A percentile compares a stretch with the other conserved stretches of the same genome.
Evolutionary conservation across 2,113 vertebrate genomes (phyloP).

Genomic region (Oryzias curvinotus): DNA sequence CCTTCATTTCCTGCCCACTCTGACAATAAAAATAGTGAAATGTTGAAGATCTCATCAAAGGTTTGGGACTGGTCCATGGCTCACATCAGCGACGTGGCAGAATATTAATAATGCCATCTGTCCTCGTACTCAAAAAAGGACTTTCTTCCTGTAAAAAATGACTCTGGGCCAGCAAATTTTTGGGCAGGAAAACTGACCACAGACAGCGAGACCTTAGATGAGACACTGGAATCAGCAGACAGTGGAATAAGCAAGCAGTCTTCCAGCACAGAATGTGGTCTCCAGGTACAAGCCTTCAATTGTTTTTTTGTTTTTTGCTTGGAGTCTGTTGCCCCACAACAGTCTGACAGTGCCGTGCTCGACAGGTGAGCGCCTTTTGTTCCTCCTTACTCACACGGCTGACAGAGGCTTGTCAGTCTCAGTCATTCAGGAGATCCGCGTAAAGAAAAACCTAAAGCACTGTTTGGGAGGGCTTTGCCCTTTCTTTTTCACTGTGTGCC

Average conservation of each 20-base stretch:
- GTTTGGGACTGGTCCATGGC: constrained; percentile 12
- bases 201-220: constrained; percentile 31
- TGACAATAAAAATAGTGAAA: neutral
- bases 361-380: constrained; percentile 46
- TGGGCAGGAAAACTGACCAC: constrained; percentile 24
- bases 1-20: constrained; percentile 4
- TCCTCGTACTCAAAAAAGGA: constrained; percentile 46
- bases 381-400: constrained; percentile 40
- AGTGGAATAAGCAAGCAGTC: constrained; percentile 11
- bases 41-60: constrained; percentile 13
- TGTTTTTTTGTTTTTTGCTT: constrained; percentile 39
- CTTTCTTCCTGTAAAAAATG: constrained; percentile 57
- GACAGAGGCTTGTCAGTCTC: constrained; percentile 49
- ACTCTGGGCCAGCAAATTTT: constrained; percentile 49
- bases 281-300: constrained; percentile 46
- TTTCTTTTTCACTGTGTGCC: constrained; percentile 20
- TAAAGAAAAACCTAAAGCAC: constrained; percentile 39
- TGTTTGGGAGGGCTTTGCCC: constrained; percentile 12
- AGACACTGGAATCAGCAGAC: constrained; percentile 25
- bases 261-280: constrained; percentile 14
- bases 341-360: constrained; percentile 33
- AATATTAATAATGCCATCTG: constrained; percentile 62
- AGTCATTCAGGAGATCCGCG: constrained; percentile 34
- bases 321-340: constrained; percentile 23
- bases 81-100: constrained; percentile 37